These are phyloP conservation scores for Carduelis carduelis DNA, from an alignment of 2,797 vertebrate genomes.

Conservation along the genomic window DNA sequence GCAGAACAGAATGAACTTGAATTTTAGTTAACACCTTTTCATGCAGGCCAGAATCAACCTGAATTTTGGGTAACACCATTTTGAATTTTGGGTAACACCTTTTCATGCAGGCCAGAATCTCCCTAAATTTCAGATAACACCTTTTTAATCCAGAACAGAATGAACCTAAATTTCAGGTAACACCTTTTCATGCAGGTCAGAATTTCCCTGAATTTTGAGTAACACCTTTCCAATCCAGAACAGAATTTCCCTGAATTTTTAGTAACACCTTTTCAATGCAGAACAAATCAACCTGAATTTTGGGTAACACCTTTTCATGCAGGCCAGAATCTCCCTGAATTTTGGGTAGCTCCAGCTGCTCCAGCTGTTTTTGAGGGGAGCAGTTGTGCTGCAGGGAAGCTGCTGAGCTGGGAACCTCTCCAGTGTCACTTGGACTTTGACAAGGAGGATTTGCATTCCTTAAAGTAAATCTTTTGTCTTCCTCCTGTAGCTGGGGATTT, in stretches of 20 bases:
- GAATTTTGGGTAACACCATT: too few species aligned
- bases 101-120: accelerated
- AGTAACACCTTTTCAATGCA: too few species aligned
- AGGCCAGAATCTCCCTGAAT: neutral
- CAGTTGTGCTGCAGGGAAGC: neutral
- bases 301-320: too few species aligned
- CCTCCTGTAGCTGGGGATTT: neutral
- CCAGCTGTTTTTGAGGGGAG: neutral
- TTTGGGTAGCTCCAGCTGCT: neutral
- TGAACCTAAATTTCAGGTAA: neutral
- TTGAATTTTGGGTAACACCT: too few species aligned
- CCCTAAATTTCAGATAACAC: neutral
- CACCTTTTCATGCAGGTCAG: neutral
- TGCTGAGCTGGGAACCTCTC: neutral
- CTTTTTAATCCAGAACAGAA: too few species aligned
- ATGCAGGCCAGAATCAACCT: too few species aligned
- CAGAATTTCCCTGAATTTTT: neutral
- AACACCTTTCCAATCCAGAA: too few species aligned
- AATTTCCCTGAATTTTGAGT: neutral
- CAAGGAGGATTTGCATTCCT: neutral
- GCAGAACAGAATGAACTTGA: too few species aligned
- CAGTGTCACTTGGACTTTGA: neutral
- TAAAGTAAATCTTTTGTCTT: neutral
- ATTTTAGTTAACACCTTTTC: too few species aligned
- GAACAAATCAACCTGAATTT: too few species aligned